Evolutionary conservation across 1,140 invertebrate genomes (phyloP).

Genomic region (Acromyrmex echinatior): DNA sequence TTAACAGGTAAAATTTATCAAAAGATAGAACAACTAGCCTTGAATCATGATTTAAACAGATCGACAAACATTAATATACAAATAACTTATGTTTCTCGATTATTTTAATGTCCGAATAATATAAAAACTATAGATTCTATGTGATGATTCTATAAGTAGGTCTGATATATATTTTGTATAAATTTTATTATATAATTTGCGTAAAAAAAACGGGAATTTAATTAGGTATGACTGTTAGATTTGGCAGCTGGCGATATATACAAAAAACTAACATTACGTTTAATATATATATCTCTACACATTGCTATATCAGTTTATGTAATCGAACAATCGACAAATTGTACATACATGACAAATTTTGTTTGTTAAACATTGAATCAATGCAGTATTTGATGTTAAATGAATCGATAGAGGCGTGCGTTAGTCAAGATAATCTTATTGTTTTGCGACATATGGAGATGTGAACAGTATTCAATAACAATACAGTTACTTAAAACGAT

Average conservation of each 20-base stretch:
- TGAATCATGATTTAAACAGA: constrained; percentile 1
- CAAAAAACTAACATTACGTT: background rate
- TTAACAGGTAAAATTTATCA: too few species aligned
- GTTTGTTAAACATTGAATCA: background rate
- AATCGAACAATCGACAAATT: constrained; percentile 3
- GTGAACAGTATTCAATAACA: background rate
- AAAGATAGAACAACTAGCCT: too few species aligned
- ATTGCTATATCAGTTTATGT: background rate
- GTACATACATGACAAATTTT: constrained; percentile 27
- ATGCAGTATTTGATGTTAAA: background rate
- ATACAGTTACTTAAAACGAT: constrained; percentile 3
- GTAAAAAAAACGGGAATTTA: background rate
- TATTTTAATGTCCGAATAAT: constrained; percentile 4
- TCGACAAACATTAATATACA: background rate
- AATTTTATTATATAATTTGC: background rate
- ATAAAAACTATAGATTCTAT: background rate
- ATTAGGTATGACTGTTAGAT: background rate
- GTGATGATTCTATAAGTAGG: background rate
- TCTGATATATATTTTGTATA: background rate
- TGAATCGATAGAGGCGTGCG: background rate
- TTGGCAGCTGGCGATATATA: background rate
- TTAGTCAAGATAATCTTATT: constrained; percentile 19
- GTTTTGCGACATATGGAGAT: background rate
- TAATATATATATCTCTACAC: background rate
- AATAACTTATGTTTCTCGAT: constrained; percentile 5